Evolutionary conservation across 2,797 vertebrate genomes (phyloP).

Genomic region (Nyctibius grandis): DNA sequence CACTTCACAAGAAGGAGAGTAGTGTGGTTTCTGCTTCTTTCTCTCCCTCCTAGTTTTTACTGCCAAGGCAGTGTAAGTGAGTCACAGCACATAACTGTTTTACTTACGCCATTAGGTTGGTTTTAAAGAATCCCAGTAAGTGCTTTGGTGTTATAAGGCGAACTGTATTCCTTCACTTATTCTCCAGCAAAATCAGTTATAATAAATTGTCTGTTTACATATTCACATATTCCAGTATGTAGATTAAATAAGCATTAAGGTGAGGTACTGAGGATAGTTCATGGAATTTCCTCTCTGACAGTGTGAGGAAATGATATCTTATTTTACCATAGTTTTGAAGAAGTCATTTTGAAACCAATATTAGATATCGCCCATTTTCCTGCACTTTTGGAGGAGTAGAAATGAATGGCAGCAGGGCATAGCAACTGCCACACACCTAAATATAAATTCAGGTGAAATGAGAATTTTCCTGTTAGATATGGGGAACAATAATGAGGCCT

Average conservation of each 20-base stretch:
- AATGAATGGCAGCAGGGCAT: not conserved
- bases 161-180: not conserved
- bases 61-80: not conserved
- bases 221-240: not conserved
- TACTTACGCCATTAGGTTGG: not conserved
- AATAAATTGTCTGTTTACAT: not conserved
- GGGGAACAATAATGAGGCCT: not conserved
- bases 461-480: not conserved
- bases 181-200: not conserved
- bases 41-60: not conserved
- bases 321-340: not conserved
- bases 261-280: not conserved
- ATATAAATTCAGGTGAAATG: not conserved
- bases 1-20: not conserved
- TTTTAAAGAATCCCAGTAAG: not conserved
- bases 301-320: not conserved
- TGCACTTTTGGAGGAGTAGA: not conserved
- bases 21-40: not conserved
- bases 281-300: not conserved
- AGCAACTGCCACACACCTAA: not conserved
- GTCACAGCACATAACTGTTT: not conserved
- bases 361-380: not conserved
- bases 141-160: not conserved
- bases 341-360: not conserved
- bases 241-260: not conserved